Evolutionary conservation across 2,113 vertebrate genomes (phyloP), one percentile per base, ranked within the genome.

Genomic region (Lampris megalopsis): DNA sequence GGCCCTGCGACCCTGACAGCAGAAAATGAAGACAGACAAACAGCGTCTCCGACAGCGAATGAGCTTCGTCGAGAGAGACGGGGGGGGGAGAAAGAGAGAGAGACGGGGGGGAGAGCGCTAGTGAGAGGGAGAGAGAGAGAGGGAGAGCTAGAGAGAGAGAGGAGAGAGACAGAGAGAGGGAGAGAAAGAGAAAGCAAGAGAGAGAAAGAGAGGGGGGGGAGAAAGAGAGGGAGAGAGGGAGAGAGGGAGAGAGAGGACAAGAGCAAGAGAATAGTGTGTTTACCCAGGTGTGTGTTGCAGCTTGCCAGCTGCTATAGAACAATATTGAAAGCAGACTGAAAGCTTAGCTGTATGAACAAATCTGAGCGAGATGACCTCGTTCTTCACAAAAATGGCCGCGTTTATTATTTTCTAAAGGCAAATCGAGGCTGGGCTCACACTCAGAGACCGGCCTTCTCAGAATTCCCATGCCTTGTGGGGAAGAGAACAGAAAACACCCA

Each of bases 261-360:
- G 85, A 82, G 73, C 83, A 75, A 68, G 64, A 85, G 67, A 63
- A 9, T 37, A 67, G 82, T 76, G 63, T 94, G 92, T 94, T 94
- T 94, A 93, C 80, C 90, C 93, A 94, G 94, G 93, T 94, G 94
- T 91, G 89, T 83, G 85, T 81, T 83, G 80, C 42, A 88, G 87
- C 79, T 79, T 89, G 92, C 91, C 92, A 89, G 91, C 88, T 90
- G 90, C 88, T 84, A 72, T 83, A 69, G 75, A 89, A 88, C 88
- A 91, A 86, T 87, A 92, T 85, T 92, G 80, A 83, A 84, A 92
- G 83, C 84, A 89, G 89, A 83, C 71, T 58, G 63, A 86, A 84
- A 72, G 85, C 90, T 91, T 81, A 80, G 76, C 84, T 89, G 79
- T 86, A 85, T 82, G 85, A 67, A 90, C 84, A 88, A 86, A 89